Base-by-base conservation (phyloP, 2,888 invertebrate genomes). In the Formica aserva region DNA sequence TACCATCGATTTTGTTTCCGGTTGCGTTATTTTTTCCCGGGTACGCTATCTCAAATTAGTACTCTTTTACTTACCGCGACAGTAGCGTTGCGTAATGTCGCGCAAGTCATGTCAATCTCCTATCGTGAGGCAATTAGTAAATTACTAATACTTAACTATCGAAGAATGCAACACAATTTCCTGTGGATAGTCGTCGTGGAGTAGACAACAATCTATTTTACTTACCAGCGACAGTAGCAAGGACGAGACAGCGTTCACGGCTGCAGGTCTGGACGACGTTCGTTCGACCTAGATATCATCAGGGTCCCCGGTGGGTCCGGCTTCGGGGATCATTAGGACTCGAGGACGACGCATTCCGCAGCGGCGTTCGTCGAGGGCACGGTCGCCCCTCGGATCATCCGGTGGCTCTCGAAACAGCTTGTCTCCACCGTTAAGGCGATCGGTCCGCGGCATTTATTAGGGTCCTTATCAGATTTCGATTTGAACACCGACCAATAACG, bases 321-420 rank as follows among this genome's bases (percentile, higher is more conserved):
- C 88, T 91, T 90, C 90, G 90, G 91, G 85, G 92, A 91, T 92
- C 92, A 92, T 93, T 92, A 91, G 88, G 87, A 88, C 86, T 83
- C 85, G 84, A 81, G 65, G 85, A 89, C 86, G 89, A 87, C 83
- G 89, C 91, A 90, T 90, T 90, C 91, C 91, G 89, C 75, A 83
- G 85, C 82, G 65, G 81, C 55, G 41, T 52, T 45, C 65, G 67
- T 81, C 77, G 83, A 80, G 75, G 38, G 62, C 55, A 67, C 32
- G 82, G 76, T 87, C 86, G 62, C 83, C 85, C 45, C 41, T 89
- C 74, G 86, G 87, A 88, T 90, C 85, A 86, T 88, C 83, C 86
- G 86, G 87, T 87, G 89, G 86, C 86, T 84, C 84, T 82, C 83
- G 82, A 81, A 82, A 85, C 74, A 82, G 83, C 87, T 86, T 84